Base-by-base conservation (phyloP, 64 coral and sea anemone species). In the Astreopora myriophthalma region DNA sequence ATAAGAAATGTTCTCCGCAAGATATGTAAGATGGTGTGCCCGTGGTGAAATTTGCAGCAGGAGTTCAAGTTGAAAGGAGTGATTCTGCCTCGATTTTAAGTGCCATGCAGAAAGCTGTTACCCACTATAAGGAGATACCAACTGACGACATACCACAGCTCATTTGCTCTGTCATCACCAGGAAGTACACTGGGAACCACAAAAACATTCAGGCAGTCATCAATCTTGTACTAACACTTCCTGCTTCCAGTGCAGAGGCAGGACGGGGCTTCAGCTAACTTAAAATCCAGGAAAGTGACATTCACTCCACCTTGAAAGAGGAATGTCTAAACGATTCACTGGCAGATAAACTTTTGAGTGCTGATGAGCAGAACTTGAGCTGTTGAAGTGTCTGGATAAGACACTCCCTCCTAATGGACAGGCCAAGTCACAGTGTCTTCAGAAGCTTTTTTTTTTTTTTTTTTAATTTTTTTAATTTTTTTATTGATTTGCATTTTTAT, bases 321-420 rank as follows among this genome's bases (percentile, higher is more conserved):
- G 72, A 74, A 74, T 6, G 22, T 42, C 37, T 74, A 22, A 74
- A 74, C 36, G 72, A 74, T 10, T 39, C 24, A 9, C 6, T 42
- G 72, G 72, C 72, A 39, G 36, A 40, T 8, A 74, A 74, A 74
- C 72, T 74, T 39, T 34, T 74, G 72, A 74, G 72, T 74, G 72
- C 72, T 74, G 72, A 74, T 74, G 20, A 23, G n/a, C 72, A 74
- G 72, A 39, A 74, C 36, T 74, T 42, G 35, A 74, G 7, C 35
- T 39, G 33, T 34, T 39, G 33, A 74, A 74, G 34, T 74, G 72
- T 74, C 5, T 40, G 72, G 72, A 74, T 35, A 74, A 74, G 72
- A 74, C 35, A 34, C 72, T 35, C 35, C 72, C 72, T 74, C 20
- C 72, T 74, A 12, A 74, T 20, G 72, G 72, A 74, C 35, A 74